A percentile compares a stretch with the other conserved stretches of the same genome.
These are phyloP conservation scores for Parasteatoda tepidariorum DNA, from an alignment of 1,140 invertebrate species.

Conservation along the genomic window DNA sequence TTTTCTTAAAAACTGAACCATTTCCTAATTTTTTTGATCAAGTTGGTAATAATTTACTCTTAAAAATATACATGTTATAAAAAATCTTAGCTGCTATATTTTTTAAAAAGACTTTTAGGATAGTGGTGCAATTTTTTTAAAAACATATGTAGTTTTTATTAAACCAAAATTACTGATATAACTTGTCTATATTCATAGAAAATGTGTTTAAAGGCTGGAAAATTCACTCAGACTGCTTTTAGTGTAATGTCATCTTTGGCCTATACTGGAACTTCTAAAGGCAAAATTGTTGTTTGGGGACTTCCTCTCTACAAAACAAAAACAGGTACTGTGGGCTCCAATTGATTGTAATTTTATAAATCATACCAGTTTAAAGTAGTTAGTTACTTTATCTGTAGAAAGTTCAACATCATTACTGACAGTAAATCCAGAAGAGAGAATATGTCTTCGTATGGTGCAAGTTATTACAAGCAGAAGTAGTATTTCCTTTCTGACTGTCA, in stretches of 20 bases:
- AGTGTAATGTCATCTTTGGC: neutral
- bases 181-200: slow-evolving; percentile 17
- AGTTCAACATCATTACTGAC: neutral
- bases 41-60: too few relatives aligned
- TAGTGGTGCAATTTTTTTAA: too few relatives aligned
- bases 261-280: slow-evolving; percentile 22
- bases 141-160: too few relatives aligned
- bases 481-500: neutral
- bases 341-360: neutral
- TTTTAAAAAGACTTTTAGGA: too few relatives aligned
- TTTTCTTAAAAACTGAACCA: too few relatives aligned
- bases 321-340: too few relatives aligned
- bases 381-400: neutral
- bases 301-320: neutral
- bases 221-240: slow-evolving; percentile 37
- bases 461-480: neutral
- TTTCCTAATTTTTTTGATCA: too few relatives aligned
- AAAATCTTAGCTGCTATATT: too few relatives aligned
- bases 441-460: slow-evolving; percentile 18
- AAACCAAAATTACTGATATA: too few relatives aligned
- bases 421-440: slow-evolving; percentile 8
- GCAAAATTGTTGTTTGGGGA: slow-evolving; percentile 33
- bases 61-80: too few relatives aligned
- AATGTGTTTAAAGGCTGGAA: slow-evolving; percentile 23
- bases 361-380: neutral